Evolutionary conservation across 2,888 invertebrate genomes (phyloP), one percentile per base, ranked within the genome.

Genomic region (Siphonodentalium dalli): DNA sequence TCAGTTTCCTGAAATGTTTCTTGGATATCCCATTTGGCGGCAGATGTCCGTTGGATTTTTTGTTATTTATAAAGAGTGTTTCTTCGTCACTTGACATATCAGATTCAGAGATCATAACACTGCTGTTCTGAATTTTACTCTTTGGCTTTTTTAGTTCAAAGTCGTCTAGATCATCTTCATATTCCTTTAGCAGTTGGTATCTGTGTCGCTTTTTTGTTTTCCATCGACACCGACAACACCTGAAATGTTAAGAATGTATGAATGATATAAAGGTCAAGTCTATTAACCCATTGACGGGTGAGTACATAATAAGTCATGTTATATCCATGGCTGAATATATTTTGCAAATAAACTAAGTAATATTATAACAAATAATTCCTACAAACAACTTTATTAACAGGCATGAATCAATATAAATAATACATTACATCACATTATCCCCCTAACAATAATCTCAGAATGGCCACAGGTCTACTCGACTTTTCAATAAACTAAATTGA

Each of bases 61-160:
- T 73, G 52, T 66, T 66, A 48, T 74, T 78, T 24, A 78, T 60
- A 62, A 79, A 79, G 26, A 79, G 54, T 3, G 78, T 78, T 50
- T 79, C 79, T 45, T 79, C 78, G 33, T 78, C 78, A 46, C 76
- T 78, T 5, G 76, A 68, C 45, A 78, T 68, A 27, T 79, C 79
- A 0, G 78, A 77, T 45, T 78, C 78, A 0, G 78, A 78, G 42
- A 76, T 70, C 75, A 77, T 75, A n/a, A 78, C 65, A 48, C 77
- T 79, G 61, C 75, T 77, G 58, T 73, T 73, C 58, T 78, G 76
- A 20, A 67, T 68, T 61, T 76, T 76, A 76, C 75, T 66, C 69
- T 74, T 74, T 27, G 68, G 68, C 27, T 65, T n/a, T n/a, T n/a
- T 38, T 56, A 73, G 57, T 35, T 67, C 68, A 24, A 68, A 35